phyloP scores from a whole-genome alignment of 1,140 invertebrate species.

The Conus ventricosus region DNA sequence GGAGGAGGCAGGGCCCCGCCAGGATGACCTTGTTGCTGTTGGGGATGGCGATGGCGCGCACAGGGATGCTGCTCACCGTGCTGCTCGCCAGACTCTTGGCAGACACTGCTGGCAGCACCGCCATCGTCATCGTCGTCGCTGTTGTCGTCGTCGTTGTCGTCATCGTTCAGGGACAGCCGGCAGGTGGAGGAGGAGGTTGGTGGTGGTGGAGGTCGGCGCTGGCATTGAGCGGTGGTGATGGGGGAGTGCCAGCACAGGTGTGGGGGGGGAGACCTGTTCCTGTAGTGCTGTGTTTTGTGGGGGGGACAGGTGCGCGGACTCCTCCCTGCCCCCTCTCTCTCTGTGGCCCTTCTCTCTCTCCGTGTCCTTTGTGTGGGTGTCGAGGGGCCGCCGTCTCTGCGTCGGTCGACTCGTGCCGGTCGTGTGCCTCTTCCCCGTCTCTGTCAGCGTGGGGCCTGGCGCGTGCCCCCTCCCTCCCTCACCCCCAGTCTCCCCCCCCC shows the following conservation, averaged over 20 bases:
- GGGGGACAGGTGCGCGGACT: too few relatives aligned
- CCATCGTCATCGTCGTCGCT: background rate
- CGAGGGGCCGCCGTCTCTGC: background rate
- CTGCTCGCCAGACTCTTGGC: background rate
- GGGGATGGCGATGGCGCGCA: constrained; percentile 47
- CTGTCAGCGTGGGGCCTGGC: background rate
- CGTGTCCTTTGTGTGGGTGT: background rate
- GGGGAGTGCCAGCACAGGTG: too few relatives aligned
- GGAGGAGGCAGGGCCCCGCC: constrained; percentile 61
- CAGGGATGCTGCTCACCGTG: constrained; percentile 44
- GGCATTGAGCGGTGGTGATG: too few relatives aligned
- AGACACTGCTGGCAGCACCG: background rate
- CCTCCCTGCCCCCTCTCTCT: too few relatives aligned
- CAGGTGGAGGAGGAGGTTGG: background rate
- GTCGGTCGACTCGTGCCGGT: constrained; percentile 33
- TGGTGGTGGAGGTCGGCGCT: too few relatives aligned
- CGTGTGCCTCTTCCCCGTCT: constrained; percentile 34
- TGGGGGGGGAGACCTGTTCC: too few relatives aligned
- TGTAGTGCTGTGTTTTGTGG: too few relatives aligned
- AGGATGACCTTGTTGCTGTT: constrained; percentile 48
- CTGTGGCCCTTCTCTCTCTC: background rate
- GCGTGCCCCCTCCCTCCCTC: constrained; percentile 10
- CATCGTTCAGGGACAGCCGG: background rate
- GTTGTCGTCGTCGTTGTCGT: background rate
- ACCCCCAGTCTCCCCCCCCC: background rate